Percentiles rank a stretch among this genome's conserved stretches.
phyloP scores from a whole-genome alignment of 2,888 invertebrate genomes.

The Leptinotarsa rubiginosa region DNA sequence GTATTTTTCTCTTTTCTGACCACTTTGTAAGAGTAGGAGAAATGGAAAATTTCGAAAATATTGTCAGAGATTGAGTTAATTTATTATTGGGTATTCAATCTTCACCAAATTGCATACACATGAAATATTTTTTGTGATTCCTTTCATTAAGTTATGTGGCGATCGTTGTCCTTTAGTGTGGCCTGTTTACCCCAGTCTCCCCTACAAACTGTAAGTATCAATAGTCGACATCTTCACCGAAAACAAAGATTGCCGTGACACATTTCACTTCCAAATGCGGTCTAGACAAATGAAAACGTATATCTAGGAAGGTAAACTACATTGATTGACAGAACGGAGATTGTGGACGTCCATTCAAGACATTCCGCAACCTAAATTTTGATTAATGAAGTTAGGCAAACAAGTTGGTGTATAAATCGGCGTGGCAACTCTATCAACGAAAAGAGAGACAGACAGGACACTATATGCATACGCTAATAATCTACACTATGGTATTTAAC shows the following conservation, averaged over 20 bases:
- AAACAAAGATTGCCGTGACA: background rate
- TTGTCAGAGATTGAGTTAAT: too few relatives aligned
- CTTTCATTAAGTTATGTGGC: too few relatives aligned
- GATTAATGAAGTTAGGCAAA: constrained; percentile 31
- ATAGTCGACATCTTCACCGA: background rate
- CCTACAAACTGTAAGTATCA: background rate
- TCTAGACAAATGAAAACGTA: background rate
- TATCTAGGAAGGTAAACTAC: background rate
- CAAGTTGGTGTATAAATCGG: constrained; percentile 15
- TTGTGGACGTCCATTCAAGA: constrained; percentile 9
- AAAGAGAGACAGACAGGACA: constrained; percentile 38
- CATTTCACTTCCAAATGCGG: constrained; percentile 7
- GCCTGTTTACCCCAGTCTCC: too few relatives aligned
- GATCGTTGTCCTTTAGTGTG: too few relatives aligned
- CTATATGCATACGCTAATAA: constrained; percentile 52
- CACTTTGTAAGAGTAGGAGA: too few relatives aligned
- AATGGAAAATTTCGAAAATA: too few relatives aligned
- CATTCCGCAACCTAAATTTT: constrained; percentile 29
- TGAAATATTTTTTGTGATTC: too few relatives aligned
- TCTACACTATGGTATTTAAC: constrained; percentile 40
- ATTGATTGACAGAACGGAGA: constrained; percentile 9
- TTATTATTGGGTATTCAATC: too few relatives aligned
- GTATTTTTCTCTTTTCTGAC: too few relatives aligned
- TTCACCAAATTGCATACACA: too few relatives aligned
- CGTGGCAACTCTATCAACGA: constrained; percentile 21